Base-by-base conservation (phyloP, 2,113 vertebrate species). In the Pedionomus torquatus region DNA sequence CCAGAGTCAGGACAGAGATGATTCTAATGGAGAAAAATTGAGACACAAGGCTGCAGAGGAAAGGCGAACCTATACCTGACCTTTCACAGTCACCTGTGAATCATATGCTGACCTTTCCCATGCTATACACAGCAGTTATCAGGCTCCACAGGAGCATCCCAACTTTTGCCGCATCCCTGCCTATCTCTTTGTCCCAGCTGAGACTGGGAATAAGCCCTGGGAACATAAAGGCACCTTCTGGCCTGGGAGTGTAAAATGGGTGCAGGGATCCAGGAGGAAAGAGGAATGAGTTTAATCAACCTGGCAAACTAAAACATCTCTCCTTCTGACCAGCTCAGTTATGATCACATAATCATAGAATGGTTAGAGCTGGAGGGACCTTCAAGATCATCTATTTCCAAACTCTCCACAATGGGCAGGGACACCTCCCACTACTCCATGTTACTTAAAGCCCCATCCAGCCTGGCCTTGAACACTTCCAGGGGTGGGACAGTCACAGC, bases 21-120 rank as follows among this genome's bases (percentile, higher is more conserved):
- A 68, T 72, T 64, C 76, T 58, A 83, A 25, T 18, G 31, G 46
- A 54, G 24, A 30, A 80, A 30, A 43, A 51, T n/a, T 28, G 48
- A 25, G 39, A 65, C n/a, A 16, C 4, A 8, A 71, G 28, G 31
- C 51, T 87, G 58, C 68, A 68, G 57, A 58, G 31, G 71, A 83
- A 82, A 18, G 30, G 44, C 19, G 71, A 90, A 76, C 21, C 33
- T 58, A 10, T 5, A 21, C 10, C 39, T 31, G 30, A 46, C 19
- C 14, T 13, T 82, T 30, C 24, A 2, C 11, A 39, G 26, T 55
- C 15, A 4, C 30, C 52, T 35, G 39, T 55, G 58, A 33, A 30
- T 37, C 0, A 0, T 12, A 6, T n/a, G 21, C 14, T 72, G 58
- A 10, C 18, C 4, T 44, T 61, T 26, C 12, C 48, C 26, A 11